Conservation (phyloP, 1,140 invertebrate species). For the Drosophila oshimai region DNA sequence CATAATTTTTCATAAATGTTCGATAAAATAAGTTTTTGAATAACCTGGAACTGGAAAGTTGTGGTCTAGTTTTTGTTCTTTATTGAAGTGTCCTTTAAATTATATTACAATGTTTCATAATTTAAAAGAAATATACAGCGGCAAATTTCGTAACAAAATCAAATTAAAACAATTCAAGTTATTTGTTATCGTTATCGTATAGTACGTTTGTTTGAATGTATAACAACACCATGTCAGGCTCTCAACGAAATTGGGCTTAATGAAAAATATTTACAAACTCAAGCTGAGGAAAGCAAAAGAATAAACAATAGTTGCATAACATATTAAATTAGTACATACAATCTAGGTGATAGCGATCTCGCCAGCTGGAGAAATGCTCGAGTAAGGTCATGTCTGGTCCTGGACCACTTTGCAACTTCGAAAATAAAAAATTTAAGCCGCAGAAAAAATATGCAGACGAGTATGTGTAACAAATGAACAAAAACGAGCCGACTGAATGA, state of each 20-base stretch:
- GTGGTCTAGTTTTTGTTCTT: conserved; percentile 36
- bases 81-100: conserved; percentile 55
- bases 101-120: conserved; percentile 26
- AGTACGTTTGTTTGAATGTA: conserved; percentile 35
- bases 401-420: conserved; percentile 45
- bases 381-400: conserved; percentile 44
- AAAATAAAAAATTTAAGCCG: conserved; percentile 19
- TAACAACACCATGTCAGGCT: conserved; percentile 67
- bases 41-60: background rate
- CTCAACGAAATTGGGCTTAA: conserved; percentile 33
- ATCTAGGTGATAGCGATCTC: conserved; percentile 24
- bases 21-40: too few species aligned
- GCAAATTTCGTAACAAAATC: conserved; percentile 51
- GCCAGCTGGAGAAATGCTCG: conserved; percentile 22
- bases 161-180: conserved; percentile 47
- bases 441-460: conserved; percentile 14
- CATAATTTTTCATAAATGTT: too few species aligned
- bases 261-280: conserved; percentile 46
- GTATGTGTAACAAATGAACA: background rate
- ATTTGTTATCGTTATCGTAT: conserved; percentile 29
- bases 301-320: conserved; percentile 33
- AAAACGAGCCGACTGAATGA: conserved; percentile 15
- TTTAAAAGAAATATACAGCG: conserved; percentile 31
- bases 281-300: conserved; percentile 26
- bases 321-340: conserved; percentile 12